Base-by-base conservation (phyloP, 2,888 invertebrate species). In the Ochlodes sylvanus region DNA sequence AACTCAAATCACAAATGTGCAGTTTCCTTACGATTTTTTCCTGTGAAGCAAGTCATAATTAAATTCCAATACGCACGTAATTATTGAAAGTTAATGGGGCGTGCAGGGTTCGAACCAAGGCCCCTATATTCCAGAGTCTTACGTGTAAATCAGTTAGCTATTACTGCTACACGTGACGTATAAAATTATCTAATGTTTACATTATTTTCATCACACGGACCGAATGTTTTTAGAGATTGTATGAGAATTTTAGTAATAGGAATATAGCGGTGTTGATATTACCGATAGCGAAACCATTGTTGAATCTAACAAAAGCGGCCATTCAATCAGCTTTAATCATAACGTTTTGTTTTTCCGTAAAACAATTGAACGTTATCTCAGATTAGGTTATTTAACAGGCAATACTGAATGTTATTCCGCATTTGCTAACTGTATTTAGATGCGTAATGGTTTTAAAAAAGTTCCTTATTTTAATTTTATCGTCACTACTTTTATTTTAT, bases 271-370 rank as follows among this genome's bases (percentile, higher is more conserved):
- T 52, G 52, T 14, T 21, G 14, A 21, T 52, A 52, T 52, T 10
- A 52, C 14, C 21, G 52, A n/a, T 52, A 52, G 52, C 21, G 21
- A 10, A 47, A 21, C 61, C 61, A 67, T 67, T 67, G 67, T 67
- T 34, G 27, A 55, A 60, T 55, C 21, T 21, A 32, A 61, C 66
- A 67, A 55, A 66, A 67, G 42, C 32, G 34, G 15, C 67, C 15
- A 67, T 67, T 67, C 55, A 67, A 58, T 15, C 21, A 17, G 32
- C n/a, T 21, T 21, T 15, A 60, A 60, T 32, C 60, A 66, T 66
- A 60, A 54, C 60, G 54, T 44, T 27, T 67, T 67, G 34, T 47
- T 61, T 66, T 67, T 54, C 47, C 54, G 14, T 62, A 27, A 12
- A 38, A 62, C 54, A 42, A 66, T 58, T 15, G 52, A 50, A 58